These are phyloP conservation scores for Theonella swinhoei DNA, from an alignment of 37 sponge, comb jelly and placozoan genomes.

Conservation along the genomic window DNA sequence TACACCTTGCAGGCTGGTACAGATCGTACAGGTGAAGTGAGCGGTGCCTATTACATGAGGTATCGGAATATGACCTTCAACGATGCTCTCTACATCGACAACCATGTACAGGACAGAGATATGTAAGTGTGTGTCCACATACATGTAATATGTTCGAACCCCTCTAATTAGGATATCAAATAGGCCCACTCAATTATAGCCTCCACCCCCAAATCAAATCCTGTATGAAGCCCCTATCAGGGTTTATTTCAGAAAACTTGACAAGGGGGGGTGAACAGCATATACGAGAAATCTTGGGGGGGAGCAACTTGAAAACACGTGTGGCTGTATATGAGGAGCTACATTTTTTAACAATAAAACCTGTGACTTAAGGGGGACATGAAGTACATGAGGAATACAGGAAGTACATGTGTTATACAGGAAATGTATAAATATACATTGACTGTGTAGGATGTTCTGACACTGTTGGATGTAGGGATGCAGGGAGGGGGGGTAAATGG, in stretches of 20 bases:
- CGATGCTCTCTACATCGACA: slow-evolving; percentile 76
- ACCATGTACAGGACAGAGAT: slow-evolving; percentile 75
- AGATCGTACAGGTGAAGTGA: slow-evolving; percentile 68
- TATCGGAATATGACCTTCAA: slow-evolving; percentile 80
- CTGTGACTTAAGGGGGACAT: background rate
- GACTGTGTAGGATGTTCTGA: no score
- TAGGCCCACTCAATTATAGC: background rate
- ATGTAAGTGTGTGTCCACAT: no score
- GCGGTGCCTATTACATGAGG: slow-evolving; percentile 75
- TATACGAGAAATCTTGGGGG: no score
- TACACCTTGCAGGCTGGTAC: slow-evolving; percentile 53
- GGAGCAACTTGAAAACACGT: no score
- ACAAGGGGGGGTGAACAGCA: background rate
- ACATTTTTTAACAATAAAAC: no score
- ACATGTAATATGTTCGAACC: background rate
- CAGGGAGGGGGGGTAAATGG: no score
- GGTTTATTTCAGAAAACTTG: background rate
- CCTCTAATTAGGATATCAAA: background rate
- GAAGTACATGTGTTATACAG: no score
- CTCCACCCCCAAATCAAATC: background rate
- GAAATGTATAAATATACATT: no score
- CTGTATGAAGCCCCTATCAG: background rate
- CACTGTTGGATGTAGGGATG: no score
- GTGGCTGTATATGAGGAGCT: no score
- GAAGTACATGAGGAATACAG: background rate